These are phyloP conservation scores for Hypotaenidia philippensis DNA, from an alignment of 2,797 vertebrate genomes.

Conservation along the genomic window DNA sequence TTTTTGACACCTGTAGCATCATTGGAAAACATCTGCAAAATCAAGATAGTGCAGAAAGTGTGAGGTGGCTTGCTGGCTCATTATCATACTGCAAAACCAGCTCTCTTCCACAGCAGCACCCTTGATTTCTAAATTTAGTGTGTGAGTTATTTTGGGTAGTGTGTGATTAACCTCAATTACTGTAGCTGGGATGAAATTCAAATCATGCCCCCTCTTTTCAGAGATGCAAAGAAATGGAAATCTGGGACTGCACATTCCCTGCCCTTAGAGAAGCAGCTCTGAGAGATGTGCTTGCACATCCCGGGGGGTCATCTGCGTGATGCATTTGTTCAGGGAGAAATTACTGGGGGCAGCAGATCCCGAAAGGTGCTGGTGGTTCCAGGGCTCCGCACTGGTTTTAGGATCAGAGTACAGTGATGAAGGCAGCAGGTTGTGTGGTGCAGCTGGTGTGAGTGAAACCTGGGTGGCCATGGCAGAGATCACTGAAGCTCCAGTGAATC, in stretches of 20 bases:
- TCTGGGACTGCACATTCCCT: background rate
- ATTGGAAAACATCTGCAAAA: constrained; percentile 36
- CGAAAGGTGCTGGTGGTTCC: background rate
- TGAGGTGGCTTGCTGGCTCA: background rate
- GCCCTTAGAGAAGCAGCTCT: background rate
- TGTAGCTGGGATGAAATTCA: constrained; percentile 18
- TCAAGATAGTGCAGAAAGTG: background rate
- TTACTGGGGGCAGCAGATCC: background rate
- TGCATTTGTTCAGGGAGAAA: background rate
- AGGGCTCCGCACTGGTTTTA: background rate
- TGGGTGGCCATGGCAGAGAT: background rate
- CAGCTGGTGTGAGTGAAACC: background rate
- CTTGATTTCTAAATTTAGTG: constrained; percentile 43
- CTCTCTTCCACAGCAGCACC: constrained; percentile 14
- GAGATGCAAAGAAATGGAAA: constrained; percentile 14
- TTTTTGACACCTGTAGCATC: constrained; percentile 4
- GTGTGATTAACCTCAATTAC: constrained; percentile 67
- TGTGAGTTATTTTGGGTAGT: constrained; percentile 53
- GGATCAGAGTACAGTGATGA: background rate
- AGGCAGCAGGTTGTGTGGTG: background rate
- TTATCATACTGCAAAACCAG: background rate
- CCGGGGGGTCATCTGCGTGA: background rate
- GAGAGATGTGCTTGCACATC: background rate
- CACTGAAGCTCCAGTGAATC: background rate
- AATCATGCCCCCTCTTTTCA: constrained; percentile 10